Base-by-base conservation (phyloP, 2,113 vertebrate species). In the Hippocampus comes region DNA sequence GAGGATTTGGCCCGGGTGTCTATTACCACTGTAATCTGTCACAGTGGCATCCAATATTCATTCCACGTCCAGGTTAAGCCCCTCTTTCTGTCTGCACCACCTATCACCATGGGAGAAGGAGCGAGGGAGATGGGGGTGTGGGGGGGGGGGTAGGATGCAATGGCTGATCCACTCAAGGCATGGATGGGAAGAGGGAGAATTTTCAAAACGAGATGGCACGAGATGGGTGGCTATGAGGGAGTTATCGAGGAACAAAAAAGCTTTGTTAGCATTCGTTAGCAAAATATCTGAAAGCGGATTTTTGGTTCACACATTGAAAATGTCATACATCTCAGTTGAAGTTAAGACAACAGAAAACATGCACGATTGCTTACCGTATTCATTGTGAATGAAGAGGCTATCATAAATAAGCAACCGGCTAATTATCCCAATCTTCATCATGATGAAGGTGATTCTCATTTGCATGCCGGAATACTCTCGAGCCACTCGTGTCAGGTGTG, bases 1-100 rank as follows among this genome's bases (percentile, higher is more conserved):
- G 61, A 84, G 87, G 91, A 90, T 94, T 93, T 89, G 88, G 75
- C 82, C 65, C 70, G 84, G 88, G 87, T 92, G 89, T 91, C 92
- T 92, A 87, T 93, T 92, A 89, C 84, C 84, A 82, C 72, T 80
- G 73, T 90, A 90, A 93, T 93, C 91, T 92, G 84, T 87, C 78
- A 87, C 84, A 88, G 79, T 73, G 79, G 84, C 88, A 90, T 92
- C 88, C 87, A 84, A 77, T 86, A 88, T 91, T 94, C 91, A 88
- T 25, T 0, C 72, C 75, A 78, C 75, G 75, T 89, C 85, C 90
- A 92, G 88, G 89, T 92, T 94, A 93, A 93, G 86, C 88, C 84
- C 59, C 79, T 82, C 85, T 67, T 72, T 80, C 83, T 23, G 41
- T 87, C 90, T 93, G 92, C 91, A 81, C 84, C 92, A 88, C 87